Percentiles rank a stretch among this genome's conserved stretches.
These are phyloP conservation scores for Papilio protenor DNA, from an alignment of 2,888 invertebrate species.

Conservation along the genomic window DNA sequence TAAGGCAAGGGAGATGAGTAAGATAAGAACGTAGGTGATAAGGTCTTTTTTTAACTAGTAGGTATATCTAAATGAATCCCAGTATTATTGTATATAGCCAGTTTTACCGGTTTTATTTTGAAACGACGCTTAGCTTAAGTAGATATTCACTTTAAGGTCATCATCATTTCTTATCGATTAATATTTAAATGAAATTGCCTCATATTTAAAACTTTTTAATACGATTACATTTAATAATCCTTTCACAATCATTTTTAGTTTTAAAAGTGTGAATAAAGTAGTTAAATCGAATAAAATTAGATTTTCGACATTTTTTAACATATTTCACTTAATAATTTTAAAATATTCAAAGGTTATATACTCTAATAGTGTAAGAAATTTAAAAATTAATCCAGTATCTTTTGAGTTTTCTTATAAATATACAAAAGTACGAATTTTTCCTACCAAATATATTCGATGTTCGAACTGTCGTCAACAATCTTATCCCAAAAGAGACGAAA, in stretches of 20 bases:
- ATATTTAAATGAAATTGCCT: not conserved
- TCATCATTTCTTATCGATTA: slow-evolving; percentile 4
- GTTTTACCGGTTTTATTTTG: slow-evolving; percentile 13
- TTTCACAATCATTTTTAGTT: not conserved
- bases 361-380: no score
- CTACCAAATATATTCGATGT: no score
- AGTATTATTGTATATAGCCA: not conserved
- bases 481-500: not conserved
- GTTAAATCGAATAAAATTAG: no score
- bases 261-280: not conserved
- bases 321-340: no score
- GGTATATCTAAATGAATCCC: not conserved
- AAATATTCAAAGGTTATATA: no score
- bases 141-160: not conserved
- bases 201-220: not conserved
- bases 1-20: no score
- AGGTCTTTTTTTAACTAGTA: not conserved
- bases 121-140: not conserved
- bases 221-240: not conserved
- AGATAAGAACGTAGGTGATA: no score
- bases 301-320: no score
- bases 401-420: no score
- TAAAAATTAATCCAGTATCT: no score
- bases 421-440: no score
- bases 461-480: not conserved